phyloP scores from a whole-genome alignment of 2,888 invertebrate genomes.

The Chironomus tentans region DNA sequence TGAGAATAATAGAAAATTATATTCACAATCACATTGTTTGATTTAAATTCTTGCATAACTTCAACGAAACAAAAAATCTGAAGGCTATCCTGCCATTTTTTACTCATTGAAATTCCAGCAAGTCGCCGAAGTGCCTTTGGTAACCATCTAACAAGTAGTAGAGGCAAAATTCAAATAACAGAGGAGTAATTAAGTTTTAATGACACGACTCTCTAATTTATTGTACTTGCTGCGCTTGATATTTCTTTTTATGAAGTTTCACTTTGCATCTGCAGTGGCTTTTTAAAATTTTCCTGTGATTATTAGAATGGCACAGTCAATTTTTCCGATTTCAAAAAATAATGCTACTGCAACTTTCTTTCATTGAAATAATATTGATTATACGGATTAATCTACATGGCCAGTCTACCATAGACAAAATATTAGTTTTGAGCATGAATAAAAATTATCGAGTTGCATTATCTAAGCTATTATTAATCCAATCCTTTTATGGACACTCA shows the following conservation, averaged over 20 bases:
- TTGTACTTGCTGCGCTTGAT: neutral
- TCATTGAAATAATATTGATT: neutral
- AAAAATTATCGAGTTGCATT: too few species aligned
- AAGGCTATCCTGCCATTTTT: neutral
- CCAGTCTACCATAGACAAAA: neutral
- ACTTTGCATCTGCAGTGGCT: neutral
- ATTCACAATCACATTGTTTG: neutral
- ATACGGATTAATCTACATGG: neutral
- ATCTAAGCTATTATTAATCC: too few species aligned
- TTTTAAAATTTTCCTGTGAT: neutral
- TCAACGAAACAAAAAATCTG: neutral
- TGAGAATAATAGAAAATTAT: neutral
- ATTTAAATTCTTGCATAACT: neutral
- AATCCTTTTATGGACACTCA: neutral
- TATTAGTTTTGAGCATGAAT: neutral
- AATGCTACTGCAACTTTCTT: constrained; percentile 1
- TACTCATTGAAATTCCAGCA: neutral
- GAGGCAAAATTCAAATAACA: neutral
- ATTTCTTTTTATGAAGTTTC: neutral
- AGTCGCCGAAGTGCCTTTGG: neutral
- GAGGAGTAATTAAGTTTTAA: constrained; percentile 14
- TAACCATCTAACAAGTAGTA: neutral
- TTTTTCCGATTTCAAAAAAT: neutral
- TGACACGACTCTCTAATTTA: constrained; percentile 13
- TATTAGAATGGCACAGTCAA: neutral